A percentile compares a stretch with the other conserved stretches of the same genome.
Evolutionary conservation across 2,888 invertebrate species (phyloP).

Genomic region (Erebia palarica): DNA sequence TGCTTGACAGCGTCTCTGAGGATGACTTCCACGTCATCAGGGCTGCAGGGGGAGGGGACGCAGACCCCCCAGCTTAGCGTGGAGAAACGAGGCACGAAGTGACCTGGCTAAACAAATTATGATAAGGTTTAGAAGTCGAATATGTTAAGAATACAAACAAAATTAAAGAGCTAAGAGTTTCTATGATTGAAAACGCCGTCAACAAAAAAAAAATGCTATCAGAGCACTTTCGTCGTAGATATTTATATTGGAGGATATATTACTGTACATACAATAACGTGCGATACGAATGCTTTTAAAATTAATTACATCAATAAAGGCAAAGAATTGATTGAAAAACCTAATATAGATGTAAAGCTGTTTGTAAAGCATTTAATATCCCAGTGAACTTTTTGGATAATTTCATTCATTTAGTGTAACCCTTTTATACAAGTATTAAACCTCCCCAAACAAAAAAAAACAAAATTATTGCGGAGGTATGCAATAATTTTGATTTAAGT

Average conservation of each 20-base stretch:
- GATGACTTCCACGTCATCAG: constrained; percentile 81
- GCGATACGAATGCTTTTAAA: neutral
- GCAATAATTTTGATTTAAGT: too few species aligned
- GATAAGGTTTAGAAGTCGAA: constrained; percentile 31
- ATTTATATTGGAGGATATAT: neutral
- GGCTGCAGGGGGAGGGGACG: constrained; percentile 84
- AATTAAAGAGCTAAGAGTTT: neutral
- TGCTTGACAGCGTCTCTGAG: constrained; percentile 82
- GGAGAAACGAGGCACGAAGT: constrained; percentile 87
- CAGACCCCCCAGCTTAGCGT: constrained; percentile 88
- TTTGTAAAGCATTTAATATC: neutral
- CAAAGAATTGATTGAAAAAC: neutral
- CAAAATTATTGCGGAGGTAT: too few species aligned
- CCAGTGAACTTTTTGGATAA: neutral
- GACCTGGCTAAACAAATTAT: constrained; percentile 84
- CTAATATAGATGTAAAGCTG: neutral
- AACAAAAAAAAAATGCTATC: too few species aligned
- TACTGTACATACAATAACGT: neutral
- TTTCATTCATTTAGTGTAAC: neutral
- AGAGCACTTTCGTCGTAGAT: neutral
- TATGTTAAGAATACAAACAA: neutral
- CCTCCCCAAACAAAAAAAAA: too few species aligned
- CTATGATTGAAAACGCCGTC: too few species aligned
- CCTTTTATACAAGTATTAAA: neutral
- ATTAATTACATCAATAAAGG: neutral